phyloP scores from a whole-genome alignment of 2,113 vertebrate species.

The Okapia johnstoni region DNA sequence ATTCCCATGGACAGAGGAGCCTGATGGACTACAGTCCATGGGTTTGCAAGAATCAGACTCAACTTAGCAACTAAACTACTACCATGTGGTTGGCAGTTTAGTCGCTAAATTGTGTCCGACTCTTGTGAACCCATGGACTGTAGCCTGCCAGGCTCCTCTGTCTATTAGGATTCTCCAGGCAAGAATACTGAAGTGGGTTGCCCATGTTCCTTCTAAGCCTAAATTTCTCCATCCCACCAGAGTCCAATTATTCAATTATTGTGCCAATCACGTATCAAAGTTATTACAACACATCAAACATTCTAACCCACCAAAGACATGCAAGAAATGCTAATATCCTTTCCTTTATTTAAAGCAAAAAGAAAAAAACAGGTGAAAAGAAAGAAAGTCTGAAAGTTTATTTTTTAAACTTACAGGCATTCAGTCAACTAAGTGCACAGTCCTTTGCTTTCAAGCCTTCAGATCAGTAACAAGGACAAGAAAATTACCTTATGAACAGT shows the following conservation, averaged over 20 bases:
- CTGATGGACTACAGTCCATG: neutral
- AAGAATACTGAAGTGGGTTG: neutral
- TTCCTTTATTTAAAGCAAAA: neutral
- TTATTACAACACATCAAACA: neutral
- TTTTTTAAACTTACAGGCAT: neutral
- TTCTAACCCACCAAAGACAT: neutral
- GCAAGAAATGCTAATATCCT: neutral
- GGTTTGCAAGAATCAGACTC: neutral
- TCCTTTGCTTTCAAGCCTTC: neutral
- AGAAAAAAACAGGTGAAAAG: neutral
- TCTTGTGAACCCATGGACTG: neutral
- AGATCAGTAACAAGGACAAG: fast-evolving
- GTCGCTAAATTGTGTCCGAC: neutral
- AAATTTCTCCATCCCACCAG: neutral
- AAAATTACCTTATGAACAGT: neutral
- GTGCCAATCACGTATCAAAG: neutral
- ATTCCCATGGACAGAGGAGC: neutral
- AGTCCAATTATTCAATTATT: neutral
- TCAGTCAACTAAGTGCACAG: neutral
- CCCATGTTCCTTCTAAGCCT: neutral
- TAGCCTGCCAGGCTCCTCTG: neutral
- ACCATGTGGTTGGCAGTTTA: neutral
- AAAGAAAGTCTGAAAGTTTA: neutral
- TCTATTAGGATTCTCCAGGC: neutral
- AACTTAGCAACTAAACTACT: neutral